Evolutionary conservation across 2,797 vertebrate species (phyloP), one percentile per base, ranked within the genome.

Genomic region (Psittacula echo): DNA sequence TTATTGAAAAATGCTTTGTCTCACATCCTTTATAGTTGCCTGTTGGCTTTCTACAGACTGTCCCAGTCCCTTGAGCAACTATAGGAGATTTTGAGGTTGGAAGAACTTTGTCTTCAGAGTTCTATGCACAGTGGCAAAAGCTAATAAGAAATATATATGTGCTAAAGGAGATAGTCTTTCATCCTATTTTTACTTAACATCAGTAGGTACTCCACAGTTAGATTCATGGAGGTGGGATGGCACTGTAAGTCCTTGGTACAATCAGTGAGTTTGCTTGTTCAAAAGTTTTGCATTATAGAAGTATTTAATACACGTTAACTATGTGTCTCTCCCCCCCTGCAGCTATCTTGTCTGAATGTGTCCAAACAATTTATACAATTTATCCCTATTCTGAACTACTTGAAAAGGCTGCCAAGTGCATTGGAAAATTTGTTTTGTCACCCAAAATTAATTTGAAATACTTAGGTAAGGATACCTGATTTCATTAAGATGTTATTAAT

Each of bases 381-480:
- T 97, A 99, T 94, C 99, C 99, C 44, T 99, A 99, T 95, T 97
- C 98, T 11, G 98, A 99, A 61, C 98, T 99, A 91, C 97, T 99
- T 98, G 99, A 99, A 97, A 99, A 99, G 92, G 99, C 99, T 72
- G 99, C 99, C 72, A 99, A 99, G 95, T 99, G 99, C 97, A 99
- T 99, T 79, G 99, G 99, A 78, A 99, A 99, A 97, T 99, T 99
- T 98, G 99, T 99, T 94, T 95, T 99, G 68, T 99, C 99, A 42
- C 98, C 98, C 48, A 99, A 99, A 98, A 99, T 99, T 94, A 99
- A 99, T 97, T 98, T 99, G 34, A 99, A 99, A 95, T 99, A 99
- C 97, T 98, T 99, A 64, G 99, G 99, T 99, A 98, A 98, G 98
- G 77, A 85, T 78, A 15, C 27, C 22, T 65, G 41, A 8, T 89